A percentile compares a stretch with the other conserved stretches of the same genome.
Evolutionary conservation across 2,888 invertebrate genomes (phyloP).

Genomic region (Drosophila demipolita): DNA sequence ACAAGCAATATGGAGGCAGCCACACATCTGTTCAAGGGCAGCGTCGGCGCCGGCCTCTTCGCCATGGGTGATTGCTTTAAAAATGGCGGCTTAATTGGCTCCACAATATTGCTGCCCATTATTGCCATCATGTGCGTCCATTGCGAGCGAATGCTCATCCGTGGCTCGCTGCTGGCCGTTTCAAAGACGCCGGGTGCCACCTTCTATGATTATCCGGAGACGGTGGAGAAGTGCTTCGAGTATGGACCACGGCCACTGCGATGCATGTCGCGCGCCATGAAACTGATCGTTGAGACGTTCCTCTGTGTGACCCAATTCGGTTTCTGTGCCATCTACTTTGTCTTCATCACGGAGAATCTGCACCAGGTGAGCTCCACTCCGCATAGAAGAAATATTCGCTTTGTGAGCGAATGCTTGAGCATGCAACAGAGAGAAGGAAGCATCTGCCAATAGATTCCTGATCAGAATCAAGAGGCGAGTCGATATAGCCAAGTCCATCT

Average conservation of each 20-base stretch:
- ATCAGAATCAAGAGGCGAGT: background rate
- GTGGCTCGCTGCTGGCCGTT: constrained; percentile 76
- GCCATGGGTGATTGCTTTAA: constrained; percentile 97
- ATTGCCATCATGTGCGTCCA: constrained; percentile 96
- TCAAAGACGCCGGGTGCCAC: constrained; percentile 77
- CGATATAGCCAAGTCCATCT: background rate
- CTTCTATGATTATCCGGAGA: constrained; percentile 92
- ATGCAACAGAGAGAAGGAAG: background rate
- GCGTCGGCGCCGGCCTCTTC: constrained; percentile 97
- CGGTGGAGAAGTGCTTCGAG: constrained; percentile 92
- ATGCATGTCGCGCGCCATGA: constrained; percentile 88
- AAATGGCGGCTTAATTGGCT: constrained; percentile 94
- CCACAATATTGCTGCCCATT: constrained; percentile 91
- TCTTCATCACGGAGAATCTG: constrained; percentile 95
- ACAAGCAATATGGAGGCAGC: constrained; percentile 93
- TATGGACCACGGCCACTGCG: constrained; percentile 88
- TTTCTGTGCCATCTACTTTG: constrained; percentile 98
- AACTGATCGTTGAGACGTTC: constrained; percentile 92
- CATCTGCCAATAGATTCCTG: background rate
- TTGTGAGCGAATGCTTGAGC: background rate
- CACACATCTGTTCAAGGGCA: constrained; percentile 96
- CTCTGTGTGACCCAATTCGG: constrained; percentile 97
- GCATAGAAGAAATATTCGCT: background rate
- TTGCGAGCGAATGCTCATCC: constrained; percentile 94
- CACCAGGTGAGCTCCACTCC: constrained; percentile 86